These are phyloP conservation scores for Cheilosia urbana DNA, from an alignment of 2,888 invertebrate species.

Conservation along the genomic window DNA sequence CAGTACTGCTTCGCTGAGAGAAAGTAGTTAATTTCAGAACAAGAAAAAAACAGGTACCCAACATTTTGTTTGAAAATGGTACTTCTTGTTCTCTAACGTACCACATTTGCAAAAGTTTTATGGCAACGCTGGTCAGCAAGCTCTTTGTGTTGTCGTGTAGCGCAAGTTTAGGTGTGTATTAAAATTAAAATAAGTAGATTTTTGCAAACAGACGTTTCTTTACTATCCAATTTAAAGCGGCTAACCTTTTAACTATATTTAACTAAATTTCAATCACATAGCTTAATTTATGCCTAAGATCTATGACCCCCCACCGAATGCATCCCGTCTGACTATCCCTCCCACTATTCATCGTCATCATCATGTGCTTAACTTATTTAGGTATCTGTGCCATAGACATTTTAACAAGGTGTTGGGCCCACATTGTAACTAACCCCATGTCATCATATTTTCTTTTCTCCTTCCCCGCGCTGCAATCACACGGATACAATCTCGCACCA, in stretches of 20 bases:
- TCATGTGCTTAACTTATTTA: conserved; percentile 53
- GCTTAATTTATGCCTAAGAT: not conserved
- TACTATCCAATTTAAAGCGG: not conserved
- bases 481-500: conserved; percentile 27
- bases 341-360: conserved; percentile 42
- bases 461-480: conserved; percentile 63
- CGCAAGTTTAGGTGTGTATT: no score
- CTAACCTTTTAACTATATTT: not conserved
- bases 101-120: no score
- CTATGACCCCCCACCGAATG: not conserved
- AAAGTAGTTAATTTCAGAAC: no score
- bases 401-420: conserved; percentile 77
- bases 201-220: not conserved
- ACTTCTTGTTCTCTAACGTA: no score
- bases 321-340: not conserved
- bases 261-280: not conserved
- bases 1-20: no score
- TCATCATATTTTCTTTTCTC: conserved; percentile 77
- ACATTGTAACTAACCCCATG: conserved; percentile 78
- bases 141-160: no score
- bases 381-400: conserved; percentile 15
- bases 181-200: no score
- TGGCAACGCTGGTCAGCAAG: no score
- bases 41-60: no score
- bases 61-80: no score